phyloP scores from a whole-genome alignment of 2,888 invertebrate species.

The Platypus cylindrus region DNA sequence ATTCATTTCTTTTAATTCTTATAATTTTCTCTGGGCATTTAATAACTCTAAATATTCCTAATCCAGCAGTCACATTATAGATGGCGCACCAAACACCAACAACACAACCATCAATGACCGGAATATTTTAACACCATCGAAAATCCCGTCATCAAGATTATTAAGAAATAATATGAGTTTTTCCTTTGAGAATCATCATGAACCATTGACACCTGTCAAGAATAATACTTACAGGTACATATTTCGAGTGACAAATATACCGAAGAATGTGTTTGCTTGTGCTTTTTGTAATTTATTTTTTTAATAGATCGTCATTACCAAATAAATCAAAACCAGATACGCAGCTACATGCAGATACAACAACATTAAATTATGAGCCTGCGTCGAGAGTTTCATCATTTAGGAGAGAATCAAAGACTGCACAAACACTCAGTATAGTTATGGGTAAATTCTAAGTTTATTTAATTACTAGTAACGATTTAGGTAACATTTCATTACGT shows the following conservation, averaged over 20 bases:
- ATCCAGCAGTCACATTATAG: constrained; percentile 23
- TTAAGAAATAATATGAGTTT: constrained; percentile 29
- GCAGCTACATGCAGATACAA: constrained; percentile 42
- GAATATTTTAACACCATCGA: constrained; percentile 13
- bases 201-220: constrained; percentile 26
- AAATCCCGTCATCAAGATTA: constrained; percentile 20
- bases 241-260: not conserved
- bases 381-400: constrained; percentile 50
- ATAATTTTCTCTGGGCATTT: too few relatives aligned
- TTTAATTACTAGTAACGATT: not conserved
- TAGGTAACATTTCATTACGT: too few relatives aligned
- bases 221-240: constrained; percentile 25
- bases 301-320: constrained; percentile 13
- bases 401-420: constrained; percentile 74
- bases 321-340: constrained; percentile 23
- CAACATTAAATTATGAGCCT: constrained; percentile 40
- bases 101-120: too few relatives aligned
- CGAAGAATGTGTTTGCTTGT: too few relatives aligned
- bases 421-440: constrained; percentile 74
- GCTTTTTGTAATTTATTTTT: not conserved
- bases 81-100: too few relatives aligned
- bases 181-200: constrained; percentile 25
- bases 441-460: too few relatives aligned
- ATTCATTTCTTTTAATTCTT: too few relatives aligned
- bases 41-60: too few relatives aligned